Conservation (phyloP, 2,113 vertebrate genomes). For the Xenus cinereus region DNA sequence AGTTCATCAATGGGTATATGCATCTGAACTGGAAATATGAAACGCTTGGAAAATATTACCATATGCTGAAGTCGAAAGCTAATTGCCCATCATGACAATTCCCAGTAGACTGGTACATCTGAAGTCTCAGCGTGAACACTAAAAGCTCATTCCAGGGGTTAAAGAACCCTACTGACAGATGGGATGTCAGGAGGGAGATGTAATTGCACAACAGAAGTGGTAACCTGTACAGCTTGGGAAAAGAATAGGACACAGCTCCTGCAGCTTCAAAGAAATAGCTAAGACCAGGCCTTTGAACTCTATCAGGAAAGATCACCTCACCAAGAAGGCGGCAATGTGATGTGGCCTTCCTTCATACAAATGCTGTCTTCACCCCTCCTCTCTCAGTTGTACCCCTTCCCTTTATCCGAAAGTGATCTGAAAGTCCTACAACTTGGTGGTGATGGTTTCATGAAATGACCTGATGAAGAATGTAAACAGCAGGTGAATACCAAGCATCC, state of each 20-base stretch:
- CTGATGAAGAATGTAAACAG: not conserved
- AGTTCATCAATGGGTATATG: not conserved
- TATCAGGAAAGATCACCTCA: not conserved
- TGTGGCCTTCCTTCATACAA: not conserved
- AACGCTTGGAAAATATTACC: not conserved
- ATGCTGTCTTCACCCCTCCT: not conserved
- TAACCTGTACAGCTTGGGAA: not conserved
- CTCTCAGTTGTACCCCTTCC: not conserved
- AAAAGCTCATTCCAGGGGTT: constrained; percentile 6
- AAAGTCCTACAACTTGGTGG: not conserved
- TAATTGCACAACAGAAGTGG: not conserved
- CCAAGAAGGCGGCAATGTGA: not conserved
- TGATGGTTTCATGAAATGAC: not conserved
- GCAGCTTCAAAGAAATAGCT: constrained; percentile 8
- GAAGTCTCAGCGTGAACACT: not conserved
- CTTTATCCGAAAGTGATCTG: not conserved
- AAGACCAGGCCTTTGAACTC: constrained; percentile 11
- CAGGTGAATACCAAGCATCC: not conserved
- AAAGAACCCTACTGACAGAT: not conserved
- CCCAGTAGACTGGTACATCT: not conserved
- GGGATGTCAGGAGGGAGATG: not conserved
- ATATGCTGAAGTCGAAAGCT: not conserved
- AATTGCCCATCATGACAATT: constrained; percentile 20
- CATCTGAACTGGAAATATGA: not conserved
- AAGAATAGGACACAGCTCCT: not conserved